Base-by-base conservation (phyloP, 2,113 vertebrate species). In the Hiodon tergisus region DNA sequence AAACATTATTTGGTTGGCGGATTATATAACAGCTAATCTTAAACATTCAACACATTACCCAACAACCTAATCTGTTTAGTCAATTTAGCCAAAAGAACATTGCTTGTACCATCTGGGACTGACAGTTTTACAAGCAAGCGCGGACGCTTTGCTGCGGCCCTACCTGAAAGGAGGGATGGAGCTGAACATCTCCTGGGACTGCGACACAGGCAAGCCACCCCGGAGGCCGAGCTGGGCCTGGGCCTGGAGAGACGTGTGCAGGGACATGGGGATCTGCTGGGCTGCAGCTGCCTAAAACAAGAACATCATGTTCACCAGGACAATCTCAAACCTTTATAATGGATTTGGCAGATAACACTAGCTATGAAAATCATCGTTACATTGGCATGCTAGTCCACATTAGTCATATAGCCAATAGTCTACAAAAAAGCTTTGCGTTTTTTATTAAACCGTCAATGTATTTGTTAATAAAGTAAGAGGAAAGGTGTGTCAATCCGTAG, bases 111-210 rank as follows among this genome's bases (percentile, higher is more conserved):
- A 7, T 4, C 16, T 16, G 13, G 6, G 13, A 7, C 2, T 17
- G 16, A 59, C 4, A 59, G 6, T 10, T 10, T 57, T 10, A 57
- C 54, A 48, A 66, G 63, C 9, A 48, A 16, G 6, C 67, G 5
- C 2, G 3, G 46, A 7, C 11, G 13, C 51, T 2, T 0, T 1
- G 31, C 50, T 31, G 71, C 8, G 5, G 2, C 0, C 4, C 11
- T 81, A 99, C 97, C 97, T 96, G 88, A 98, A 99, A 67, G 96
- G 94, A 71, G 94, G 94, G 48, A 99, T 93, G 76, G 97, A 98
- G 85, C 86, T 96, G 88, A 98, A 99, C 93, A 99, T 97, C 82
- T 99, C 97, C 80, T 99, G 97, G 72, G 97, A 98, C 90, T 98
- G 97, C 74, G 97, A 98, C 55, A 95, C 97, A 0, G 97, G 97